A percentile compares a stretch with the other conserved stretches of the same genome.
These are phyloP conservation scores for Polyommatus iphigenia DNA, from an alignment of 2,888 invertebrate genomes.

Conservation along the genomic window DNA sequence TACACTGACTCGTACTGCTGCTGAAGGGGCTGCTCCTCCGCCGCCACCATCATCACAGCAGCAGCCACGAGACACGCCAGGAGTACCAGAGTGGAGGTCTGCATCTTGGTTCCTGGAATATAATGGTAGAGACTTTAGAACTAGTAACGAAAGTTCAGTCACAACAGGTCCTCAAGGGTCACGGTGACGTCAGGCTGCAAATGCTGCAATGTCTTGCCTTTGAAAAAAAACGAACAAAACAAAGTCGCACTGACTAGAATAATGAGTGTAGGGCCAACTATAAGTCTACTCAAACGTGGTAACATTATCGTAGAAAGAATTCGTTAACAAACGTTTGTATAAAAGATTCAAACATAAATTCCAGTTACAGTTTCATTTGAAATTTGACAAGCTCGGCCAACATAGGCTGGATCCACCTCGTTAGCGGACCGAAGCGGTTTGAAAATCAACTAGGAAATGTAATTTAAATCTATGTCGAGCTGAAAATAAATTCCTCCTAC, in stretches of 20 bases:
- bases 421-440: background rate
- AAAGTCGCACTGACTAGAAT: too few relatives aligned
- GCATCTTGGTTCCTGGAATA: slow-evolving; percentile 54
- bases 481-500: slow-evolving; percentile 17
- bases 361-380: background rate
- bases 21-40: slow-evolving; percentile 47
- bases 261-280: too few relatives aligned
- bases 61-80: slow-evolving; percentile 63
- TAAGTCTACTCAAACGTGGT: background rate
- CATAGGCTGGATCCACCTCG: slow-evolving; percentile 9
- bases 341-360: background rate
- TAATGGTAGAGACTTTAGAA: background rate
- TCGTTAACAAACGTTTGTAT: background rate
- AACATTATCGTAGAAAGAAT: background rate
- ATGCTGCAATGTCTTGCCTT: too few relatives aligned
- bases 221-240: too few relatives aligned
- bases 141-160: too few relatives aligned
- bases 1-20: slow-evolving; percentile 52
- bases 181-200: too few relatives aligned
- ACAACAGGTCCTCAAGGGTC: too few relatives aligned
- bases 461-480: slow-evolving; percentile 28
- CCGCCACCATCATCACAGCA: slow-evolving; percentile 53
- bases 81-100: slow-evolving; percentile 64
- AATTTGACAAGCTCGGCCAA: background rate
- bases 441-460: slow-evolving; percentile 18